Percentiles rank a stretch among this genome's conserved stretches.
These are phyloP conservation scores for Pelvicachromis taeniatus DNA, from an alignment of 2,113 vertebrate species.

Conservation along the genomic window DNA sequence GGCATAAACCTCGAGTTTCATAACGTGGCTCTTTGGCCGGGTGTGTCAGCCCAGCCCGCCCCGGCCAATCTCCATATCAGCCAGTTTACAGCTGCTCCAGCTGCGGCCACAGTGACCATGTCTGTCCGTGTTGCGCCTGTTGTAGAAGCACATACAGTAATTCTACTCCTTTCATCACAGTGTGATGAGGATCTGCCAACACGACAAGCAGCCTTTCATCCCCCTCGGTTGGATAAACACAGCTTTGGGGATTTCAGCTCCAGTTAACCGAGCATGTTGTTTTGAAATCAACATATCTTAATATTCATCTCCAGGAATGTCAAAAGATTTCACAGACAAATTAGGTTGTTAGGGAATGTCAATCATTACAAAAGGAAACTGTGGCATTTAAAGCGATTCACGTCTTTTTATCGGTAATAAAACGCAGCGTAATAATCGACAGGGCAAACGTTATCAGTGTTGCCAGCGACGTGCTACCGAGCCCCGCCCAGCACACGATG, in stretches of 20 bases:
- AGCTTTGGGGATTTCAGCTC: background rate
- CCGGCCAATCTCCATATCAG: constrained; percentile 25
- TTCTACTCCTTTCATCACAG: constrained; percentile 15
- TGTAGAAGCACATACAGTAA: background rate
- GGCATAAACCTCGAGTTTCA: constrained; percentile 4
- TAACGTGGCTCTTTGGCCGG: background rate
- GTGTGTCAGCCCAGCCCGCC: background rate
- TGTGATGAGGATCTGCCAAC: background rate
- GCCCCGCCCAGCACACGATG: background rate
- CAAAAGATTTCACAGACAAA: background rate
- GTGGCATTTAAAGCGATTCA: background rate
- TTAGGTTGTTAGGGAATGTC: background rate
- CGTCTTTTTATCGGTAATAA: background rate
- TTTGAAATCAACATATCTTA: constrained; percentile 6
- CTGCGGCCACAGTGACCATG: background rate
- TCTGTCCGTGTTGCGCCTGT: constrained; percentile 9
- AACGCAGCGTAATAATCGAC: background rate
- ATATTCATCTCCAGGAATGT: background rate
- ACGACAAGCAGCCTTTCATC: constrained; percentile 1
- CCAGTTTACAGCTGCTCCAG: constrained; percentile 1
- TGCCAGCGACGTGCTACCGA: background rate
- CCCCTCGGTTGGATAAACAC: background rate
- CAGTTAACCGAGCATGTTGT: background rate
- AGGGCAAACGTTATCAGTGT: rapidly evolving
- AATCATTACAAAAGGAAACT: background rate